Evolutionary conservation across 2,888 invertebrate genomes (phyloP).

Genomic region (Nudaria mundana): DNA sequence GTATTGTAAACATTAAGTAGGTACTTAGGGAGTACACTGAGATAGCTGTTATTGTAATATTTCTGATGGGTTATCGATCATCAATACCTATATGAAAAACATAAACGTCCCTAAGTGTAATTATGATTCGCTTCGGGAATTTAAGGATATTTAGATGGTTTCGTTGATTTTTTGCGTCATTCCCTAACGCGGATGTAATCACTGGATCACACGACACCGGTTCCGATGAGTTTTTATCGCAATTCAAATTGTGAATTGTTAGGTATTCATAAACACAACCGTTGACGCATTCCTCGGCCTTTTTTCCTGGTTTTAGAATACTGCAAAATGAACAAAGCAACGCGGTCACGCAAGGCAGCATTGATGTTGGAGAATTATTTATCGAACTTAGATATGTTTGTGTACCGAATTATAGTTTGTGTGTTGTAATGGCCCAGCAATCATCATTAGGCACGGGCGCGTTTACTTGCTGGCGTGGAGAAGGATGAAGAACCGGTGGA

Average conservation of each 20-base stretch:
- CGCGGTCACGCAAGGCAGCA: constrained; percentile 4
- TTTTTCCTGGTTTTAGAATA: constrained; percentile 10
- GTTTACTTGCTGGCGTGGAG: constrained; percentile 22
- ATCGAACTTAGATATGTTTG: constrained; percentile 12
- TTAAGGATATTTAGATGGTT: constrained; percentile 25
- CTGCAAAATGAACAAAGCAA: constrained; percentile 6
- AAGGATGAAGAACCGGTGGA: constrained; percentile 64
- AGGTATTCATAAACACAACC: constrained; percentile 10
- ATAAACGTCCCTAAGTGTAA: constrained; percentile 31
- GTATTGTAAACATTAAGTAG: constrained; percentile 62
- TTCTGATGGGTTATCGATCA: too few relatives aligned
- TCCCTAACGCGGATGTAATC: constrained; percentile 33
- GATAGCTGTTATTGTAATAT: constrained; percentile 48
- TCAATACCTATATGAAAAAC: constrained; percentile 38
- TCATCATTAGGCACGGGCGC: constrained; percentile 34
- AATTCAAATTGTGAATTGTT: constrained; percentile 30
- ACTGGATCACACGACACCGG: constrained; percentile 30
- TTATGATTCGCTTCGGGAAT: constrained; percentile 29
- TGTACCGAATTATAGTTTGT: constrained; percentile 10
- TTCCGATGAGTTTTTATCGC: constrained; percentile 27
- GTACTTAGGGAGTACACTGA: too few relatives aligned
- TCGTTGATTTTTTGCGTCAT: constrained; percentile 30
- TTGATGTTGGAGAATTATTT: constrained; percentile 6
- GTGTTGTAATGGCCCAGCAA: constrained; percentile 11
- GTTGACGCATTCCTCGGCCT: constrained; percentile 10